Percentiles rank a stretch among this genome's conserved stretches.
Conservation (phyloP, 2,888 invertebrate genomes). For the Brenthis ino region DNA sequence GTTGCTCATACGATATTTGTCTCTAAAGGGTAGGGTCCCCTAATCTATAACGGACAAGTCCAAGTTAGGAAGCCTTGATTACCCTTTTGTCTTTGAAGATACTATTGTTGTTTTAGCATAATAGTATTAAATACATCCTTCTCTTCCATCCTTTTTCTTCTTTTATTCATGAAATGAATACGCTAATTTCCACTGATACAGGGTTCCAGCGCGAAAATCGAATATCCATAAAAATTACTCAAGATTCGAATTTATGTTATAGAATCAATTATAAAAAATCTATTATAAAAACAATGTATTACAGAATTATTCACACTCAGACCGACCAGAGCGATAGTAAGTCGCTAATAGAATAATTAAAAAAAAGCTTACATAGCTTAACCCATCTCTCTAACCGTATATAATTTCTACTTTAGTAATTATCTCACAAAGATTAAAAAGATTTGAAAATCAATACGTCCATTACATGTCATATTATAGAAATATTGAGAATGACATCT, state of each 20-base stretch:
- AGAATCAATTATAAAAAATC: no score
- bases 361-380: no score
- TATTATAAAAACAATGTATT: no score
- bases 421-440: neutral
- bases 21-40: constrained; percentile 13
- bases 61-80: constrained; percentile 19
- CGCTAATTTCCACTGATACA: neutral
- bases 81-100: constrained; percentile 8
- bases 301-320: no score
- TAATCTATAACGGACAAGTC: constrained; percentile 18
- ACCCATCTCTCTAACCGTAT: no score
- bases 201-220: no score
- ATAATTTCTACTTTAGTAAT: no score
- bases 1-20: constrained; percentile 12
- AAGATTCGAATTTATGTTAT: no score
- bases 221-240: no score
- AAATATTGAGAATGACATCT: constrained; percentile 14
- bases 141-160: no score
- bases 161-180: neutral
- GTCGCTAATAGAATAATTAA: no score
- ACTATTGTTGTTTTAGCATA: constrained; percentile 9
- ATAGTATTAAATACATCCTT: neutral
- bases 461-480: constrained; percentile 16
- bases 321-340: no score
- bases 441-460: constrained; percentile 2